Percentiles rank a stretch among this genome's conserved stretches.
These are phyloP conservation scores for Dascyllus trimaculatus DNA, from an alignment of 2,113 vertebrate genomes.

Conservation along the genomic window DNA sequence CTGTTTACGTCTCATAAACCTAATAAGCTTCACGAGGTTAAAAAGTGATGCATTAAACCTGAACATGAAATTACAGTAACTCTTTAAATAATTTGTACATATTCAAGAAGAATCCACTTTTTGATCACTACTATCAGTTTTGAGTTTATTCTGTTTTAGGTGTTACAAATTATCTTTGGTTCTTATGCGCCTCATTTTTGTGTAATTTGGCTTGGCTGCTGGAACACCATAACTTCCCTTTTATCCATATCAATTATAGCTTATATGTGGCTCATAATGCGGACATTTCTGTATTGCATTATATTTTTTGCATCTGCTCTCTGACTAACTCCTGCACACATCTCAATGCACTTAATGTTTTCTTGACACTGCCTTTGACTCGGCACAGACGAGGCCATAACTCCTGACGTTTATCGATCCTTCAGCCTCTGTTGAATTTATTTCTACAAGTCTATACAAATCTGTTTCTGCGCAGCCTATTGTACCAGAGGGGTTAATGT, in stretches of 20 bases:
- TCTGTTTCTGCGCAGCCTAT: constrained; percentile 77
- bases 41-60: neutral
- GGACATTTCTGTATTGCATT: constrained; percentile 10
- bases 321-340: constrained; percentile 28
- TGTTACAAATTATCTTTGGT: neutral
- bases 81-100: neutral
- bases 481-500: constrained; percentile 80
- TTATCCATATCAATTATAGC: constrained; percentile 1
- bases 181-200: neutral
- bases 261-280: constrained; percentile 5
- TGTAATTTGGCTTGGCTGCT: neutral
- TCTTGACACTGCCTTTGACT: constrained; percentile 54
- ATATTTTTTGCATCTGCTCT: constrained; percentile 15
- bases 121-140: neutral
- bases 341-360: constrained; percentile 53
- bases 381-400: constrained; percentile 49
- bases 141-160: neutral
- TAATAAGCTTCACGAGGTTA: neutral
- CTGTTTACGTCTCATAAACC: neutral
- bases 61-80: neutral
- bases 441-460: constrained; percentile 78
- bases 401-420: constrained; percentile 75
- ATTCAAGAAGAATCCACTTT: neutral
- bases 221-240: neutral
- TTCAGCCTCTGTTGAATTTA: constrained; percentile 73